Conservation (phyloP, 2,113 vertebrate genomes). For the Burhinus bistriatus region DNA sequence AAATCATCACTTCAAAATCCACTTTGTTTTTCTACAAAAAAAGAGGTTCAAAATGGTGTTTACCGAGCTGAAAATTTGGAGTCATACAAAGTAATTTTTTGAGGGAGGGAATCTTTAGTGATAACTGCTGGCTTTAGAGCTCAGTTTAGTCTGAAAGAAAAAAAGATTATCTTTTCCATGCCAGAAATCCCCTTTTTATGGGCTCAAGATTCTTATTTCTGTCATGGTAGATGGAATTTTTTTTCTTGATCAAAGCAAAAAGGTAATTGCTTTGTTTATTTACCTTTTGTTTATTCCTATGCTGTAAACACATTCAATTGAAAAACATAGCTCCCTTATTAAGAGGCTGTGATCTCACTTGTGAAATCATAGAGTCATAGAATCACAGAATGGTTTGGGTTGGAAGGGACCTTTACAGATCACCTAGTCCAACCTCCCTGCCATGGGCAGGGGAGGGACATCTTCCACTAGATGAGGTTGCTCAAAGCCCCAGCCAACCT, state of each 20-base stretch:
- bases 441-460: neutral
- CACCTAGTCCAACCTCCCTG: neutral
- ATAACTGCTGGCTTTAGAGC: neutral
- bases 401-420: neutral
- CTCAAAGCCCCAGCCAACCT: neutral
- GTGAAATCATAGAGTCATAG: neutral
- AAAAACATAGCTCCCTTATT: neutral
- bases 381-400: neutral
- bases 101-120: neutral
- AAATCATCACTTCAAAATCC: neutral
- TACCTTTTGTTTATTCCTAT: neutral
- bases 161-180: neutral
- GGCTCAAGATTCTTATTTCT: neutral
- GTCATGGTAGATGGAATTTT: neutral
- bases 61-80: neutral
- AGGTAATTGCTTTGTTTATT: neutral
- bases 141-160: neutral
- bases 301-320: neutral
- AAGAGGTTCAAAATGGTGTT: neutral
- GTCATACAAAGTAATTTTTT: neutral
- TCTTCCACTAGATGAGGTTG: neutral
- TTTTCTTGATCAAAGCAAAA: neutral
- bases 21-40: neutral
- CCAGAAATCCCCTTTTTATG: neutral
- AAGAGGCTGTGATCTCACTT: neutral